Percentiles rank a stretch among this genome's conserved stretches.
These are phyloP conservation scores for Gortyna flavago DNA, from an alignment of 2,888 invertebrate species.

Conservation along the genomic window DNA sequence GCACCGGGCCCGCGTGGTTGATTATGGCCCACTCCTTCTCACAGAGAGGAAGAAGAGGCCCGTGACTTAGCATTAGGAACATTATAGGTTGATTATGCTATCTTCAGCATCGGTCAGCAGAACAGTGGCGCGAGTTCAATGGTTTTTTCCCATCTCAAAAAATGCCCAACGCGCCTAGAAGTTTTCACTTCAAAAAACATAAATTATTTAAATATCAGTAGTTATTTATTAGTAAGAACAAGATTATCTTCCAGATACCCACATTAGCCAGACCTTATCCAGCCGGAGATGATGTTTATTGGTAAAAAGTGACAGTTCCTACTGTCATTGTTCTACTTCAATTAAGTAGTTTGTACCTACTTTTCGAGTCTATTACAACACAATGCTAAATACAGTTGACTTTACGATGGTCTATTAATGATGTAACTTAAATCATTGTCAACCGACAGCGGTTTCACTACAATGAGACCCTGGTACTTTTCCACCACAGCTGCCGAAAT, in stretches of 20 bases:
- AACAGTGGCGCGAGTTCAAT: no score
- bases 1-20: no score
- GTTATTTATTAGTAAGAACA: not conserved
- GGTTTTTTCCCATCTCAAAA: no score
- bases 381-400: conserved; percentile 38
- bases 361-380: conserved; percentile 30
- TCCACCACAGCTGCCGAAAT: conserved; percentile 31
- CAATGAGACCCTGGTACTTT: conserved; percentile 38
- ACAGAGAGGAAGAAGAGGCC: no score
- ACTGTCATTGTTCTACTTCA: conserved; percentile 20
- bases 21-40: no score
- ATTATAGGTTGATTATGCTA: no score
- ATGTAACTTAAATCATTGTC: conserved; percentile 41
- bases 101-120: no score
- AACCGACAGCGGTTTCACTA: conserved; percentile 13
- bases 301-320: not conserved
- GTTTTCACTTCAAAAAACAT: no score
- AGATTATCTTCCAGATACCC: not conserved
- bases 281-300: not conserved
- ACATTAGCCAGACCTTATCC: not conserved
- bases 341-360: conserved; percentile 7
- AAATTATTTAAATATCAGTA: not conserved
- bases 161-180: no score
- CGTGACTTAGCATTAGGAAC: no score
- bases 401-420: conserved; percentile 40